Conservation (phyloP, 2,888 invertebrate species). For the Pyrochroa serraticornis region DNA sequence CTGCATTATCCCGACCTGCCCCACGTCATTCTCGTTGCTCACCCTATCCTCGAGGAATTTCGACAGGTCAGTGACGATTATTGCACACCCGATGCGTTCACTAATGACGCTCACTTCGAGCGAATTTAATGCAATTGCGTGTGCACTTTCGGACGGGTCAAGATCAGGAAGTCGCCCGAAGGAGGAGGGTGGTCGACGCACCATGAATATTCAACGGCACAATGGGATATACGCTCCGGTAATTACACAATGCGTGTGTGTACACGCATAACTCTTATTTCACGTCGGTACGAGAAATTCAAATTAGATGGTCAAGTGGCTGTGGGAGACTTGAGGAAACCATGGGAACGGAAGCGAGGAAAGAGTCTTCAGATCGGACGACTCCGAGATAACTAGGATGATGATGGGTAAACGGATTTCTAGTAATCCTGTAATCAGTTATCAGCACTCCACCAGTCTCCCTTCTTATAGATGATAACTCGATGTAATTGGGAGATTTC, state of each 20-base stretch:
- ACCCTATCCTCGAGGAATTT: slow-evolving; percentile 1
- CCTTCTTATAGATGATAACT: no score
- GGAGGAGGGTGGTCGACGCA: not conserved
- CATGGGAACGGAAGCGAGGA: no score
- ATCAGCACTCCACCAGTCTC: no score
- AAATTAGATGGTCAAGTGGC: slow-evolving; percentile 1
- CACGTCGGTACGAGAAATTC: not conserved
- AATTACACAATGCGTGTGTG: not conserved
- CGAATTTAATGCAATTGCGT: not conserved
- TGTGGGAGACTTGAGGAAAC: not conserved
- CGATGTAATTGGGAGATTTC: no score
- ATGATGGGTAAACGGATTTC: no score
- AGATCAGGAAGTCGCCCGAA: no score
- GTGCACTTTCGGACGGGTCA: not conserved
- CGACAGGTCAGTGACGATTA: slow-evolving; percentile 10
- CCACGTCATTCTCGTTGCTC: not conserved
- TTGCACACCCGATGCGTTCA: not conserved
- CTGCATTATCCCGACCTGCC: slow-evolving; percentile 14
- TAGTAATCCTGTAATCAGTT: no score
- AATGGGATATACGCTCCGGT: not conserved
- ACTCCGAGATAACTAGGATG: no score
- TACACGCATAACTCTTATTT: slow-evolving; percentile 1
- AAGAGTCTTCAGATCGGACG: no score
- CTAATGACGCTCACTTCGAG: no score
- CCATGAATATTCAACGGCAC: not conserved